phyloP scores from a whole-genome alignment of 2,113 vertebrate species.

The Anguilla japonica region DNA sequence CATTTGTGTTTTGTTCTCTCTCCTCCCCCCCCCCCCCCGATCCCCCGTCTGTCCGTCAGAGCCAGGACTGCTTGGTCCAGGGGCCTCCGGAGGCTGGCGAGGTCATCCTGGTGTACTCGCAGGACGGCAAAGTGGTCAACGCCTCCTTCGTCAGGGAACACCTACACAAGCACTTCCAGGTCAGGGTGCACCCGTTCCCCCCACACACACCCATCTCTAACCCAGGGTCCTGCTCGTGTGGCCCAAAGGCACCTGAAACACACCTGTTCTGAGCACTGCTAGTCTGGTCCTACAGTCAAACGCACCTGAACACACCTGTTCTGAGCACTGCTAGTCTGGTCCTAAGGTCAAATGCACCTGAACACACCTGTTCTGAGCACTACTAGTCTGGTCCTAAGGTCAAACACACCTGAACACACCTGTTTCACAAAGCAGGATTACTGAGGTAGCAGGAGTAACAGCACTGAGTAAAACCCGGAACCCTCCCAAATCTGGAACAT shows the following conservation, averaged over 20 bases:
- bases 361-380: no score
- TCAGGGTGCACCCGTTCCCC: slow-evolving; percentile 43
- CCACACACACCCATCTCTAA: background rate
- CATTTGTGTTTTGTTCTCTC: background rate
- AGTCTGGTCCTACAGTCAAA: no score
- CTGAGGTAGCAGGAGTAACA: no score
- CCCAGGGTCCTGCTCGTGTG: background rate
- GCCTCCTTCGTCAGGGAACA: slow-evolving; percentile 84
- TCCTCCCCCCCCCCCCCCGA: background rate
- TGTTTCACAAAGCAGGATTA: no score
- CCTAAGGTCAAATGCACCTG: no score
- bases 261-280: background rate
- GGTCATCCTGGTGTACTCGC: slow-evolving; percentile 78
- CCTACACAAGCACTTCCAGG: slow-evolving; percentile 85
- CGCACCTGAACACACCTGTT: no score
- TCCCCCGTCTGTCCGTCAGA: slow-evolving; percentile 67
- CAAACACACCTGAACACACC: no score
- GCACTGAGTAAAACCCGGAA: no score
- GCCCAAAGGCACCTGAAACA: background rate
- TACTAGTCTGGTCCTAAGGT: no score
- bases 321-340: no score
- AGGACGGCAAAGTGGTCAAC: slow-evolving; percentile 75
- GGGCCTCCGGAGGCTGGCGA: slow-evolving; percentile 83
- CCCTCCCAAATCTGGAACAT: no score
- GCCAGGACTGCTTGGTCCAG: slow-evolving; percentile 81